Percentiles rank a stretch among this genome's conserved stretches.
Evolutionary conservation across 1,140 invertebrate genomes (phyloP).

Genomic region (Marisa cornuarietis): DNA sequence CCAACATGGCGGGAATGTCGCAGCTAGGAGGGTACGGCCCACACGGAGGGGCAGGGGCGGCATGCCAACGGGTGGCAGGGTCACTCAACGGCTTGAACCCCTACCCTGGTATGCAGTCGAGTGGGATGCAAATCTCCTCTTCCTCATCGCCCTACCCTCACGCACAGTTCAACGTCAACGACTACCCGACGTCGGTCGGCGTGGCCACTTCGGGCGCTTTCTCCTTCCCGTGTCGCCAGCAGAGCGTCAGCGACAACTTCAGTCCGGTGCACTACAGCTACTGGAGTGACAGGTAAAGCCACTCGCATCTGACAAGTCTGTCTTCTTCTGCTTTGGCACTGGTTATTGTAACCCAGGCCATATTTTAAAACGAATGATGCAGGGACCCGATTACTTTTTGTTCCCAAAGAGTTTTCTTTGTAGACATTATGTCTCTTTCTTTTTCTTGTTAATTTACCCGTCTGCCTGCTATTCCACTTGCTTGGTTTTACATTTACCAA

Average conservation of each 20-base stretch:
- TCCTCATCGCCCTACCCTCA: constrained; percentile 45
- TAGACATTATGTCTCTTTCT: background rate
- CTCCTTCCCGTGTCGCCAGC: constrained; percentile 55
- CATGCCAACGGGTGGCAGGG: constrained; percentile 51
- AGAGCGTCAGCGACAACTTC: constrained; percentile 47
- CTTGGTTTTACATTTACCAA: too few species aligned
- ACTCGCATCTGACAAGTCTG: background rate
- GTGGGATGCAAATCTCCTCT: constrained; percentile 51
- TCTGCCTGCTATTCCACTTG: too few species aligned
- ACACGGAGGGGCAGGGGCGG: constrained; percentile 46
- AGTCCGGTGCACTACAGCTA: constrained; percentile 55
- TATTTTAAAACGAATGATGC: too few species aligned
- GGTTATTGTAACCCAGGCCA: too few species aligned
- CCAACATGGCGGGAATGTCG: constrained; percentile 34
- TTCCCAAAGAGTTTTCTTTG: too few species aligned
- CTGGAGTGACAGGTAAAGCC: constrained; percentile 56
- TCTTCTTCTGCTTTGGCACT: background rate
- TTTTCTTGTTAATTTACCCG: background rate
- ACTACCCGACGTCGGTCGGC: constrained; percentile 36
- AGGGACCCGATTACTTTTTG: too few species aligned
- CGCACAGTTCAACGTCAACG: constrained; percentile 53
- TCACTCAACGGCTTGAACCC: constrained; percentile 47
- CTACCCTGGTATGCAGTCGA: constrained; percentile 28
- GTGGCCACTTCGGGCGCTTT: constrained; percentile 34
- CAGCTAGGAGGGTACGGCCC: constrained; percentile 52